Evolutionary conservation across 1,140 invertebrate genomes (phyloP), one percentile per base, ranked within the genome.

Genomic region (Listronotus bonariensis): DNA sequence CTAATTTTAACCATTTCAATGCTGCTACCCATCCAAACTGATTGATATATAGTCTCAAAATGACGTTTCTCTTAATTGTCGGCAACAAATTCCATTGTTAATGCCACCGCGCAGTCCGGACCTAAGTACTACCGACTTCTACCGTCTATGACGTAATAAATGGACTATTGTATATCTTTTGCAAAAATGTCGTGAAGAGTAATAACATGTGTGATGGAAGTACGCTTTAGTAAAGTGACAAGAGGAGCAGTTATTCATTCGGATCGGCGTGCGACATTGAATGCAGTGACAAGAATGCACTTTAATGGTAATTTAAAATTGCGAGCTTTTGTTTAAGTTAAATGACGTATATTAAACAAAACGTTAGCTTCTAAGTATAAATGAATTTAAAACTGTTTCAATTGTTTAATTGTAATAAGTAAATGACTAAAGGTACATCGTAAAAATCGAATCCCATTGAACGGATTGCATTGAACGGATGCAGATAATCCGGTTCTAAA

Each of bases 191-290:
- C 43, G 7, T 40, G 15, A 48, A 49, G 43, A 59, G 57, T 56
- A 64, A 64, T 64, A 64, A 64, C 61, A 54, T 52, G 42, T 63
- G 60, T 63, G 60, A 63, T 63, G 52, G 60, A 63, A 63, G 60
- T 63, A 38, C 42, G 49, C 40, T 54, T 54, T 54, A 11, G 46
- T 38, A 46, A 46, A 54, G 52, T 64, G 61, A 64, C 61, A 64
- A 64, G 61, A 48, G 38, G 61, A 54, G 52, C 54, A 64, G 52
- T 64, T 64, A 64, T 64, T 64, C 61, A 63, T 54, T 55, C 18
- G 60, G 49, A 52, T 40, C 45, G 40, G 52, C 53, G 52, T 54
- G 53, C 14, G 53, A 64, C 53, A 54, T 64, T 64, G 43, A 49
- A 18, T 49, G 14, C 45, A 15, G 46, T 49, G 57, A 54, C 61